Evolutionary conservation across 1,140 invertebrate species (phyloP).

Genomic region (Drosophila sucinea): DNA sequence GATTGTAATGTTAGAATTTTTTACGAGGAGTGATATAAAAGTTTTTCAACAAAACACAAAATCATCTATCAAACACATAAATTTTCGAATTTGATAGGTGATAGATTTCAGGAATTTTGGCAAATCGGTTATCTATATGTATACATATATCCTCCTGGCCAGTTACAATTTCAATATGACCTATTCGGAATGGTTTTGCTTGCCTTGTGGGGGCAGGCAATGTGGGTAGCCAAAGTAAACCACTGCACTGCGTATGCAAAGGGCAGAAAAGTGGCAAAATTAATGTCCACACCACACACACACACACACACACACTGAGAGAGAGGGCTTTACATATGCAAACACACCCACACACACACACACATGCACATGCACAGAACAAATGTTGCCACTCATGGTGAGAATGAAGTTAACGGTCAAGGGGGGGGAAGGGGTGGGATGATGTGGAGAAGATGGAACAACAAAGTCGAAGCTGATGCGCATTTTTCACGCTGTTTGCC

Average conservation of each 20-base stretch:
- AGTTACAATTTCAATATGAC: constrained; percentile 7
- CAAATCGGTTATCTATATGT: no score
- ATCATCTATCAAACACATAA: no score
- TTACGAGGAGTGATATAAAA: no score
- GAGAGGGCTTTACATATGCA: constrained; percentile 12
- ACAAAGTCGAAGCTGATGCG: constrained; percentile 35
- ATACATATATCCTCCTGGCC: neutral
- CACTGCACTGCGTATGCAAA: constrained; percentile 48
- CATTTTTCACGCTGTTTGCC: constrained; percentile 41
- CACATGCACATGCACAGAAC: constrained; percentile 25
- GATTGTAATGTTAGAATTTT: no score
- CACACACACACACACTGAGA: constrained; percentile 26
- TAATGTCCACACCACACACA: constrained; percentile 51
- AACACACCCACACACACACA: neutral
- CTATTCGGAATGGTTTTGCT: constrained; percentile 4
- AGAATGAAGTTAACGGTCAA: constrained; percentile 49
- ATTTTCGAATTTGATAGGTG: no score
- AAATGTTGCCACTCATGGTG: constrained; percentile 59
- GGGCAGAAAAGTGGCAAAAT: constrained; percentile 58
- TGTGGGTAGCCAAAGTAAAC: constrained; percentile 32
- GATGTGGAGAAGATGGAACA: constrained; percentile 8
- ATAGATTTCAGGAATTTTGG: no score
- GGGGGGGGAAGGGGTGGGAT: constrained; percentile 2
- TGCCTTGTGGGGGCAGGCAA: constrained; percentile 30
- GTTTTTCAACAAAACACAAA: no score